A percentile compares a stretch with the other conserved stretches of the same genome.
These are phyloP conservation scores for Morpho achilles DNA, from an alignment of 2,888 invertebrate species.

Conservation along the genomic window DNA sequence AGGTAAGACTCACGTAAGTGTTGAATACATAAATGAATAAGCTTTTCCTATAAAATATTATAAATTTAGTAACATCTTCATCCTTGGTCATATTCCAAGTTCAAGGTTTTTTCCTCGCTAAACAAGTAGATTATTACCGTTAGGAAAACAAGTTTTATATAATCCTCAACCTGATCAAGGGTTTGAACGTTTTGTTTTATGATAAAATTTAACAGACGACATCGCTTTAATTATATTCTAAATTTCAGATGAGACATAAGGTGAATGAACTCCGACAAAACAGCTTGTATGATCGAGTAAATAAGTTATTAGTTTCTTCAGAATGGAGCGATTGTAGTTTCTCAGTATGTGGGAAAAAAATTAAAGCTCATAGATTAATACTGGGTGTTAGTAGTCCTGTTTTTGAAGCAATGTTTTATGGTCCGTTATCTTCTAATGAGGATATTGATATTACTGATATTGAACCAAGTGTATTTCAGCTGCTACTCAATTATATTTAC, in stretches of 20 bases:
- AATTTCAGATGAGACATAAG: conserved; percentile 62
- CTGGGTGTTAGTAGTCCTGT: conserved; percentile 83
- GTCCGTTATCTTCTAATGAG: conserved; percentile 73
- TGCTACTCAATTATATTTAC: conserved; percentile 81
- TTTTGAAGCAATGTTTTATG: conserved; percentile 84
- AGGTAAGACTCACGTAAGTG: too few relatives aligned
- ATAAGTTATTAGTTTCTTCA: conserved; percentile 64
- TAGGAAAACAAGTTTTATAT: too few relatives aligned
- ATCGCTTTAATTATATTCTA: background rate
- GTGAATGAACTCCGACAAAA: conserved; percentile 47
- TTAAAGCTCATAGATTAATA: conserved; percentile 81
- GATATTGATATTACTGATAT: conserved; percentile 79
- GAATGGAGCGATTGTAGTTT: conserved; percentile 82
- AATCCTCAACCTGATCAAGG: conserved; percentile 28
- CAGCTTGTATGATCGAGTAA: conserved; percentile 67
- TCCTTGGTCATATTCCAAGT: conserved; percentile 42
- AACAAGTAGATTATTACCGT: too few relatives aligned
- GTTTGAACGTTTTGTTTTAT: conserved; percentile 26
- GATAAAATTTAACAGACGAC: too few relatives aligned
- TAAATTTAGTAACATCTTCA: too few relatives aligned
- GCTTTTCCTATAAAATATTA: too few relatives aligned
- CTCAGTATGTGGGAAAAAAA: conserved; percentile 66
- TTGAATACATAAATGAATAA: too few relatives aligned
- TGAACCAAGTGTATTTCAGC: conserved; percentile 79
- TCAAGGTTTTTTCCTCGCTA: conserved; percentile 39